Percentiles rank a stretch among this genome's conserved stretches.
Conservation (phyloP, 2,113 vertebrate species). For the Mobula birostris region DNA sequence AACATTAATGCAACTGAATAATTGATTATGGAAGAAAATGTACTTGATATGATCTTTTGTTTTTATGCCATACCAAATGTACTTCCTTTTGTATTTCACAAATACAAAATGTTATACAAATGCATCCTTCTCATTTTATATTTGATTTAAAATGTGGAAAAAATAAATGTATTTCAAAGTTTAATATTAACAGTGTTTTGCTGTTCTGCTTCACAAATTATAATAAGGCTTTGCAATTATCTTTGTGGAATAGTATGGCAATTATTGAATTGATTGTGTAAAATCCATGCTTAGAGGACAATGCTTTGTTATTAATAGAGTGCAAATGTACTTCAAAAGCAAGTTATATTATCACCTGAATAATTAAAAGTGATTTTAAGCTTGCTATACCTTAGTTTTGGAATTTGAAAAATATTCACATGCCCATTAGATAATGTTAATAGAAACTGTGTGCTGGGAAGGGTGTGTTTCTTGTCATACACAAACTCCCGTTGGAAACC, state of each 20-base stretch:
- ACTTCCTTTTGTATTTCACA: neutral
- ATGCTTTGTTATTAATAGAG: neutral
- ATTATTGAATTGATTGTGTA: neutral
- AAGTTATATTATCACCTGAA: neutral
- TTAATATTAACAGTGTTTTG: too few relatives aligned
- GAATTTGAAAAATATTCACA: neutral
- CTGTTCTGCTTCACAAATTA: neutral
- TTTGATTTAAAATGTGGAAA: neutral
- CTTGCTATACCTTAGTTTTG: neutral
- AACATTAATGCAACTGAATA: conserved; percentile 15
- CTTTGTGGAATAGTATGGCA: neutral
- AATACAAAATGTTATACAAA: neutral
- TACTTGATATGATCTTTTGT: neutral
- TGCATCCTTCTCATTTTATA: neutral
- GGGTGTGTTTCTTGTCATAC: neutral
- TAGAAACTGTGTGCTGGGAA: neutral
- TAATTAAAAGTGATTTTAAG: neutral
- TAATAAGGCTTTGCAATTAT: neutral
- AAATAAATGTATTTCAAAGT: neutral
- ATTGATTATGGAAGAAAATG: neutral
- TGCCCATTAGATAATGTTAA: neutral
- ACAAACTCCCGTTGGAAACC: neutral
- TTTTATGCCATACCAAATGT: neutral
- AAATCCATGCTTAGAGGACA: neutral
- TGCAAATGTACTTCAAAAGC: neutral